Conservation (phyloP, 2,888 invertebrate genomes). For the Rhingia campestris region DNA sequence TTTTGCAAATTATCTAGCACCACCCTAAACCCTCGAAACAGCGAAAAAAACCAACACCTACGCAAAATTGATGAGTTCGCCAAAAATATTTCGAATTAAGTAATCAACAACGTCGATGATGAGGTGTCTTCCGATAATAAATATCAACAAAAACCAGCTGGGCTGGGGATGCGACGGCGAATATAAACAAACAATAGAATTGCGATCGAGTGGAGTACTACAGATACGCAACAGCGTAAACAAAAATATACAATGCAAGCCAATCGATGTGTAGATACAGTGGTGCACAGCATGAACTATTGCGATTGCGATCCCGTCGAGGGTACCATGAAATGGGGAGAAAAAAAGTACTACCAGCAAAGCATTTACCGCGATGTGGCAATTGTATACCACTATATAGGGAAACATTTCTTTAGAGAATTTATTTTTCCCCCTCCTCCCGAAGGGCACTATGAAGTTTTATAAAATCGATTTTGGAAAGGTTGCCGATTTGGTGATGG, state of each 20-base stretch:
- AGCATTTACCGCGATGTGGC: constrained; percentile 43
- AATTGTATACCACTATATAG: constrained; percentile 35
- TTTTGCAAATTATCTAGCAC: neutral
- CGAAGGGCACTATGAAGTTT: neutral
- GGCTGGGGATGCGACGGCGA: neutral
- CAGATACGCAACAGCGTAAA: constrained; percentile 35
- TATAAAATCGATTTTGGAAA: constrained; percentile 31
- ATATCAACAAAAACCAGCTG: constrained; percentile 60
- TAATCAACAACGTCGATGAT: constrained; percentile 5
- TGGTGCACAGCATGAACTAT: neutral
- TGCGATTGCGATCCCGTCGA: neutral
- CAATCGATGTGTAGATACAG: neutral
- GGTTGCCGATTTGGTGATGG: neutral
- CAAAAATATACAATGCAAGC: constrained; percentile 9
- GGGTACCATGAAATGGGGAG: neutral
- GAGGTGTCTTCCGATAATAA: constrained; percentile 20
- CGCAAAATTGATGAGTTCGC: neutral
- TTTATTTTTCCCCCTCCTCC: constrained; percentile 15
- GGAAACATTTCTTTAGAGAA: constrained; percentile 28
- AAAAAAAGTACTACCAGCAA: constrained; percentile 12
- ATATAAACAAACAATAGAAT: constrained; percentile 53
- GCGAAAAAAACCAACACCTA: neutral
- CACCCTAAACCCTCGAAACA: constrained; percentile 4
- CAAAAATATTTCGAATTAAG: neutral
- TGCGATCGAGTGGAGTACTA: neutral